These are phyloP conservation scores for Scartelaos histophorus DNA, from an alignment of 2,113 vertebrate species.

Conservation along the genomic window DNA sequence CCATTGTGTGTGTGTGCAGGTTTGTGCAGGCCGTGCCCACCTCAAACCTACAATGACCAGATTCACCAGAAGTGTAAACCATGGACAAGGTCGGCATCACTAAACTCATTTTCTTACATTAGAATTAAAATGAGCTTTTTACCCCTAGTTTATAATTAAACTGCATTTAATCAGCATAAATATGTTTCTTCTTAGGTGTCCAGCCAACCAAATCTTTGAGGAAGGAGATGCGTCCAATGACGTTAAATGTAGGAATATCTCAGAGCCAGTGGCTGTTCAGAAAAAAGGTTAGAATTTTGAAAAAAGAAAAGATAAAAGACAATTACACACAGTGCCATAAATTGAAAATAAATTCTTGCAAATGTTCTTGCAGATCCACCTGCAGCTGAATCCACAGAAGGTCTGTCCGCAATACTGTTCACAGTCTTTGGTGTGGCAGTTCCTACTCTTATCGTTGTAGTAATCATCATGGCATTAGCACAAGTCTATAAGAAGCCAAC, in stretches of 20 bases:
- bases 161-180: background rate
- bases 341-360: background rate
- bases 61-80: constrained; percentile 67
- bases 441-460: rapidly evolving
- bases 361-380: background rate
- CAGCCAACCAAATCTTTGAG: constrained; percentile 9
- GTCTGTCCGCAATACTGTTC: background rate
- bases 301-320: background rate
- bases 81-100: constrained; percentile 57
- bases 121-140: background rate
- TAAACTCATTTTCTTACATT: background rate
- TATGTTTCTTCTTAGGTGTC: constrained; percentile 47
- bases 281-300: background rate
- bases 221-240: constrained; percentile 53
- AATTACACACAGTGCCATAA: background rate
- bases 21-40: constrained; percentile 63
- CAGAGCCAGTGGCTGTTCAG: rapidly evolving
- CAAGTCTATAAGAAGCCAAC: background rate
- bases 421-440: background rate
- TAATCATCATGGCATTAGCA: constrained; percentile 4
- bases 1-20: constrained; percentile 46
- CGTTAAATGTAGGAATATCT: constrained; percentile 36
- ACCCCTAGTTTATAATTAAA: background rate
- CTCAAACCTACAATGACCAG: constrained; percentile 71
- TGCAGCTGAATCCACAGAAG: background rate